Evolutionary conservation across 1,140 invertebrate genomes (phyloP), one percentile per base, ranked within the genome.

Genomic region (Cotesia glomerata): DNA sequence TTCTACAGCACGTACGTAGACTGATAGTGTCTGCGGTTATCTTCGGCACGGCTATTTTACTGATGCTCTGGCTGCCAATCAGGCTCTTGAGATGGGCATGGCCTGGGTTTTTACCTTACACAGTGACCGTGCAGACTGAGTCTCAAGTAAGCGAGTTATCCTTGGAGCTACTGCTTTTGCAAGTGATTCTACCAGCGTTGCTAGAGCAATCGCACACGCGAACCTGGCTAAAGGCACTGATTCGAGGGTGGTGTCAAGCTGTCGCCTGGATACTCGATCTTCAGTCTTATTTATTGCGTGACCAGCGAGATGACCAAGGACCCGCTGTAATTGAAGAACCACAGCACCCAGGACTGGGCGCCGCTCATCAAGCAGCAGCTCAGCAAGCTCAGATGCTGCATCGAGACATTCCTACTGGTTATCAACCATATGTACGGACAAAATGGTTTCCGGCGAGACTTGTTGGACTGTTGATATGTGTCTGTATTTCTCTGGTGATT

Each of bases 51-150:
- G 96, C 94, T 2, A 97, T 99, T 14, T 87, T 99, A 0, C 89
- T 99, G 0, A 98, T 99, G 94, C 88, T 99, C 14, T 99, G 97
- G 95, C 82, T 99, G 54, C 98, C 98, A 0, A 93, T 98, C 3
- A 88, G 94, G 56, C 92, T 98, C 1, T 90, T 99, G n/a, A 92
- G 95, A 78, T 91, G 91, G 76, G 81, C 93, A 0, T 91, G 93
- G 82, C 96, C 97, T 0, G 92, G 91, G 14, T 98, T 99, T 86
- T 87, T 99, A 75, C 98, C 98, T 0, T 99, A 99, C 81, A 94
- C 96, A 51, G 92, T 99, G 1, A 93, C 92, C 0, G 89, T 93
- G 0, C 90, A 89, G 68, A 93, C 92, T 4, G 98, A 98, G 83
- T 92, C 94, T 3, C 91, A 89, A 79, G 88, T 88, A 11, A 95